These are phyloP conservation scores for Temnothorax longispinosus DNA, from an alignment of 1,140 invertebrate genomes.

Conservation along the genomic window DNA sequence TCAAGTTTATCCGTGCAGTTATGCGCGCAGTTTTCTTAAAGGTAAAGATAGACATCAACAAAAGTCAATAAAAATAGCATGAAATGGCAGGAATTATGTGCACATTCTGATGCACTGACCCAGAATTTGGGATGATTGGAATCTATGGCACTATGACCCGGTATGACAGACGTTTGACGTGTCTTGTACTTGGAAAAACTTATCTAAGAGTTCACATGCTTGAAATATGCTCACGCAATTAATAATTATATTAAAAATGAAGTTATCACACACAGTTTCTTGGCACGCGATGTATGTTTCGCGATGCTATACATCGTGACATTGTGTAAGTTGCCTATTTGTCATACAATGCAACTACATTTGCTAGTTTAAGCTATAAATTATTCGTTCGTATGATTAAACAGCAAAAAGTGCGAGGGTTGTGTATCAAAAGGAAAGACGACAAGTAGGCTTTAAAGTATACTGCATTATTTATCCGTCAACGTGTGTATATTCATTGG, in stretches of 20 bases:
- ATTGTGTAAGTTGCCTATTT: neutral
- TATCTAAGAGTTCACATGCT: neutral
- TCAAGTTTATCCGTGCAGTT: neutral
- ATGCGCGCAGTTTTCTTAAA: neutral
- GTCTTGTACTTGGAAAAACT: neutral
- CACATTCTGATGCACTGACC: constrained; percentile 21
- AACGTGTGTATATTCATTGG: neutral
- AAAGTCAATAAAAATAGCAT: neutral
- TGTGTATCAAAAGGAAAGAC: constrained; percentile 17
- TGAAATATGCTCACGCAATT: neutral
- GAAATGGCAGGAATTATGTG: constrained; percentile 13
- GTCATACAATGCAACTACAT: neutral
- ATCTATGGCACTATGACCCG: constrained; percentile 21
- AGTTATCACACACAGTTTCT: neutral
- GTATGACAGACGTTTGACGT: constrained; percentile 17
- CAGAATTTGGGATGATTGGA: constrained; percentile 18
- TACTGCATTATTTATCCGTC: constrained; percentile 15
- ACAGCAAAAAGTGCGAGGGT: neutral
- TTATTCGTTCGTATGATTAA: constrained; percentile 24
- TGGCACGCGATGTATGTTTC: neutral
- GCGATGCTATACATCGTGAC: neutral
- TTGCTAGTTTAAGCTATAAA: constrained; percentile 15
- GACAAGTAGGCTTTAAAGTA: constrained; percentile 7
- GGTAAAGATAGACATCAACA: neutral
- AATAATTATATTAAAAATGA: neutral